Evolutionary conservation across 2,113 vertebrate species (phyloP).

Genomic region (Alouatta palliata): DNA sequence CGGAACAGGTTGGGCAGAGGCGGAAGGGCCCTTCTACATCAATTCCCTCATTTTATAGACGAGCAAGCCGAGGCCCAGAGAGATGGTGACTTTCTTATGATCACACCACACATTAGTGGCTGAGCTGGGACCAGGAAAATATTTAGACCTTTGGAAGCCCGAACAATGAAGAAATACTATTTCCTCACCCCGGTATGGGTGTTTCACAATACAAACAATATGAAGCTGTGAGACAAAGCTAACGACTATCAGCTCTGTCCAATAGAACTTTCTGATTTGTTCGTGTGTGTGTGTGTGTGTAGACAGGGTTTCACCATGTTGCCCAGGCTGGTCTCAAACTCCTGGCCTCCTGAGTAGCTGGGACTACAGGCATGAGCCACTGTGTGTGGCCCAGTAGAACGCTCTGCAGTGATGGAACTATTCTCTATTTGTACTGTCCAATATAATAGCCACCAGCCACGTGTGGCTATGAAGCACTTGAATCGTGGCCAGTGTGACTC

Average conservation of each 20-base stretch:
- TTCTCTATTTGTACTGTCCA: background rate
- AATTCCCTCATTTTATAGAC: background rate
- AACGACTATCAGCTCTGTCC: background rate
- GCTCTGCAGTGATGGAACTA: background rate
- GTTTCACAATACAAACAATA: conserved; percentile 11
- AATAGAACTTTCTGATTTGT: background rate
- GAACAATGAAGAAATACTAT: background rate
- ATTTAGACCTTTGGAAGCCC: background rate
- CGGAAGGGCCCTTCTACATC: background rate
- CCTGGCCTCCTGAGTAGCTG: no score
- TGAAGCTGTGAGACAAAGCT: background rate
- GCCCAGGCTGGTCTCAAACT: no score
- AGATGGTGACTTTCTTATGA: background rate
- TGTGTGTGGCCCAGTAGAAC: background rate
- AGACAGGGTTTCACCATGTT: no score
- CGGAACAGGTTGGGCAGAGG: background rate
- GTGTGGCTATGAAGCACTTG: background rate
- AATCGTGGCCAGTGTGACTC: background rate
- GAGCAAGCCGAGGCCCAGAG: background rate
- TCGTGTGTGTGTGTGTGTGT: no score
- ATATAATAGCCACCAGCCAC: background rate
- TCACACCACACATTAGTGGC: background rate
- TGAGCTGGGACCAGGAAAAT: background rate
- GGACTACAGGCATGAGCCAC: no score
- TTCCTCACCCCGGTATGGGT: background rate